A percentile compares a stretch with the other conserved stretches of the same genome.
phyloP scores from a whole-genome alignment of 2,113 vertebrate genomes.

The Amphiprion percula region DNA sequence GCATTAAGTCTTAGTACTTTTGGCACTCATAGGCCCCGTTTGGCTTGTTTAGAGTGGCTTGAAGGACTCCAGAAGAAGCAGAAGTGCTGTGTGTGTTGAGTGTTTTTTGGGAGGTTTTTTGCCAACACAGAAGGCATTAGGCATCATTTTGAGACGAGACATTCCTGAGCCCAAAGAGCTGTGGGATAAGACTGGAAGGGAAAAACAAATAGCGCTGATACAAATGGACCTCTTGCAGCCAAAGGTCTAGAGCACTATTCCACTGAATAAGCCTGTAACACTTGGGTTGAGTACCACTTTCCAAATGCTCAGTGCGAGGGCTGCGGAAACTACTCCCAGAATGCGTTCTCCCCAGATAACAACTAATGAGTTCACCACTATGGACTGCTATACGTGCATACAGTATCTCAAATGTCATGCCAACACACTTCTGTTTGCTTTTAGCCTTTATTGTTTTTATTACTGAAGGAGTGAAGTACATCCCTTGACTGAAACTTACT shows the following conservation, averaged over 20 bases:
- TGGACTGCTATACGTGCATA: conserved; percentile 48
- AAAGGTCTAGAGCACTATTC: conserved; percentile 59
- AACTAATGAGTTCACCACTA: conserved; percentile 64
- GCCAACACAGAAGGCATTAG: conserved; percentile 61
- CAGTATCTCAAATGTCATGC: conserved; percentile 59
- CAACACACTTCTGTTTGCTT: conserved; percentile 27
- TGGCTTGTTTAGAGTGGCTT: conserved; percentile 52
- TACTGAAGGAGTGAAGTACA: not conserved
- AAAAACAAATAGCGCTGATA: conserved; percentile 79
- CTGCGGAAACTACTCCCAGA: conserved; percentile 73
- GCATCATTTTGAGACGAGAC: conserved; percentile 65
- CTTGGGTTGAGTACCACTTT: conserved; percentile 73
- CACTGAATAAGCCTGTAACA: conserved; percentile 70
- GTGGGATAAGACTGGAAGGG: conserved; percentile 74
- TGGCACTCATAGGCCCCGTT: conserved; percentile 37
- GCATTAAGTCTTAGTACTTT: conserved; percentile 43
- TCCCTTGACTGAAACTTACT: not conserved
- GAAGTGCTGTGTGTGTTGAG: conserved; percentile 35
- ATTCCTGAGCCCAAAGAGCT: conserved; percentile 71
- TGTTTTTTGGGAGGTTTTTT: conserved; percentile 29
- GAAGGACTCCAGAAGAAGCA: conserved; percentile 38
- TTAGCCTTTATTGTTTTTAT: not conserved
- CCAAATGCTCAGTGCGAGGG: conserved; percentile 56
- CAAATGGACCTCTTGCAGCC: conserved; percentile 65
- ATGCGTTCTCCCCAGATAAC: conserved; percentile 66